Conservation (phyloP, 2,797 vertebrate genomes). For the Enoplosus armatus region DNA sequence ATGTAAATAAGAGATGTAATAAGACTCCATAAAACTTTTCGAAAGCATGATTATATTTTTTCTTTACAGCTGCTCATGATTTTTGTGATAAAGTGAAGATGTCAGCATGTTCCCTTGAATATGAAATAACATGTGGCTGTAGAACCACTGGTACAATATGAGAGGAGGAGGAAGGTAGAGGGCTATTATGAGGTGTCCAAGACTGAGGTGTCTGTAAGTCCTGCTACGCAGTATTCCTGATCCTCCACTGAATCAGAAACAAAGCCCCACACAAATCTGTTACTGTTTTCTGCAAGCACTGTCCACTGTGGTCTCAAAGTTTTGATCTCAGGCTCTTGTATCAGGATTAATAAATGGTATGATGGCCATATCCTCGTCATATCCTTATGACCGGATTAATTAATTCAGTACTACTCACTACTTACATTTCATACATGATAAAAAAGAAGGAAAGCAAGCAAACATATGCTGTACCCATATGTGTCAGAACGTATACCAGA, state of each 20-base stretch:
- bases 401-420: neutral
- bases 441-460: neutral
- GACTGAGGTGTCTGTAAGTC: neutral
- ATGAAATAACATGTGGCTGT: neutral
- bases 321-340: slow-evolving; percentile 1
- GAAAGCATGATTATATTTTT: neutral
- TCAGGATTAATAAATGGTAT: neutral
- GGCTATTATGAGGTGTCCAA: neutral
- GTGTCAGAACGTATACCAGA: slow-evolving; percentile 1
- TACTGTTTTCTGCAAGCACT: neutral
- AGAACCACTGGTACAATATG: neutral
- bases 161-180: neutral
- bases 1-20: neutral
- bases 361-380: neutral
- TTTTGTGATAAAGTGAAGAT: neutral
- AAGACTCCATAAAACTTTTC: neutral
- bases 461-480: neutral
- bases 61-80: neutral
- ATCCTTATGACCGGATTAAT: neutral
- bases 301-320: neutral
- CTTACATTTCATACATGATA: neutral
- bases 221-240: neutral
- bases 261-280: neutral
- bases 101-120: neutral
- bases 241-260: neutral